Base-by-base conservation (phyloP, 2,113 vertebrate genomes). In the Etheostoma cragini region DNA sequence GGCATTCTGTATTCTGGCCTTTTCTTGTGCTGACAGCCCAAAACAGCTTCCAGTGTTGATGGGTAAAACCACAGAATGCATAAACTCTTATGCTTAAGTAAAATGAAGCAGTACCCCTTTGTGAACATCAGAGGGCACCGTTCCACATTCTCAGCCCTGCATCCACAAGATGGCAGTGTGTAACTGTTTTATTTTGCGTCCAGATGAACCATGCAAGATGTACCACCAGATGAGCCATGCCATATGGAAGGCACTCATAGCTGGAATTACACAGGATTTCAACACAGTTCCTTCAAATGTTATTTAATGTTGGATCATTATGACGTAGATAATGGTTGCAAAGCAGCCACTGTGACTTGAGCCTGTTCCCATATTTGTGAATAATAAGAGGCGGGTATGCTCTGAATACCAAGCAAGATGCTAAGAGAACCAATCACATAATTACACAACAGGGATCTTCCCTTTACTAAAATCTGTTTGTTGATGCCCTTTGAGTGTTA, bases 91-190 rank as follows among this genome's bases (percentile, higher is more conserved):
- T 7, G 0, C 16, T 26, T 1, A 5, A 15, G 3, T 3, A 46
- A 30, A 76, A 42, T 11, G 13, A 19, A 1, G 63, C 50, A 81
- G 13, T 8, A 66, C 4, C 14, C 13, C 0, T 35, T 0, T 45
- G 0, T 68, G n/a, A 81, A 72, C 87, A 67, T 0, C 17, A 82
- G 90, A 82, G 74, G 84, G 76, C 78, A 11, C 33, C 1, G 4
- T 6, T 57, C 8, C 57, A 56, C 46, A 54, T 3, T 63, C 14
- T 71, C 13, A 33, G 10, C 67, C 45, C 33, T 54, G 19, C 7
- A 0, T 45, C 87, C 93, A 90, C 84, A 13, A 87, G 93, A 73
- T 87, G 92, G 85, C 88, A 78, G 63, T 82, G 24, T 22, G 21
- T 15, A 30, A 54, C 67, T 54, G n/a, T n/a, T 1, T 35, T 1